Conservation (phyloP, 2,888 invertebrate genomes). For the Tenodera sinensis region DNA sequence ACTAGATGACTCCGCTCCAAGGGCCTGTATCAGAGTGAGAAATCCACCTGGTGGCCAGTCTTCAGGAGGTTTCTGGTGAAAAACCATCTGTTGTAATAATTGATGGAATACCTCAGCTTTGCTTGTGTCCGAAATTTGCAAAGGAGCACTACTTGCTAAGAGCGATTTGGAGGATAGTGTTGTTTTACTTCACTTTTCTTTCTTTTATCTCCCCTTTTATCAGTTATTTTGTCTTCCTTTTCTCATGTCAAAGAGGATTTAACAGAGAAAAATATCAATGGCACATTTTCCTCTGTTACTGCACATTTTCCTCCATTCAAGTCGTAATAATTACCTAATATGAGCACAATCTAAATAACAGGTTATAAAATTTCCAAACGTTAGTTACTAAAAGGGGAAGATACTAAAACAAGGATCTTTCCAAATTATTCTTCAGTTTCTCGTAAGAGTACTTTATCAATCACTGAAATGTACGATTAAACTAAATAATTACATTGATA, state of each 20-base stretch:
- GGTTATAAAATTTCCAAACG: not conserved
- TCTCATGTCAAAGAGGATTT: not conserved
- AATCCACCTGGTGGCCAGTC: constrained; percentile 91
- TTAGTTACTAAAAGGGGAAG: not conserved
- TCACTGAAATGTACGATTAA: no score
- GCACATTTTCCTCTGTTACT: not conserved
- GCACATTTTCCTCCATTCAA: not conserved
- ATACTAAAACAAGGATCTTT: not conserved
- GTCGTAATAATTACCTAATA: not conserved
- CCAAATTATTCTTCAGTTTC: not conserved
- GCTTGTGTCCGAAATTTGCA: not conserved
- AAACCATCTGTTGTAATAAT: not conserved
- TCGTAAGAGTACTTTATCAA: not conserved
- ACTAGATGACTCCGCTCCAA: constrained; percentile 51
- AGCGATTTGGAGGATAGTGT: not conserved
- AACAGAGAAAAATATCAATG: not conserved
- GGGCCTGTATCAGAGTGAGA: constrained; percentile 78
- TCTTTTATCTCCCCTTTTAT: not conserved
- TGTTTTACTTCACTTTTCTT: not conserved
- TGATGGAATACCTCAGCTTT: not conserved
- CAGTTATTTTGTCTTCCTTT: not conserved
- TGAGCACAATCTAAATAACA: not conserved
- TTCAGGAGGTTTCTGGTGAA: constrained; percentile 78
- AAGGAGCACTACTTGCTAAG: not conserved
- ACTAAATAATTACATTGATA: no score